Conservation (phyloP, 2,888 invertebrate species). For the Fragum fragum region DNA sequence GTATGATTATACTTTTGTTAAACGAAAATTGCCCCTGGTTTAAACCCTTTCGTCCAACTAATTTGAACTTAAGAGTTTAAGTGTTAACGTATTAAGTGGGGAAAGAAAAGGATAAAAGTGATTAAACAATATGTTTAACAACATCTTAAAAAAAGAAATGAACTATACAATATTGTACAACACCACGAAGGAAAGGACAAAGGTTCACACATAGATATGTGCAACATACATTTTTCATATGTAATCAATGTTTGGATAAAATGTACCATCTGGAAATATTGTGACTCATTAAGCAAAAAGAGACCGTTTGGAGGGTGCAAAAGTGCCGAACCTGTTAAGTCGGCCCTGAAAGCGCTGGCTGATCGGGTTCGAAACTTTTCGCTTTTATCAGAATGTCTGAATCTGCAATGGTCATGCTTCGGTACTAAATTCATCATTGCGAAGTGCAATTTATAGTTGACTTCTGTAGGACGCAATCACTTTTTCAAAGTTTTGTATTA, state of each 20-base stretch:
- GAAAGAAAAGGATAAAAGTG: constrained; percentile 62
- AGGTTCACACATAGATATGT: not conserved
- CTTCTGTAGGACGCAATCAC: no score
- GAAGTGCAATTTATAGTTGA: no score
- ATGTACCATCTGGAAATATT: not conserved
- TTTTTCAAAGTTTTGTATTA: no score
- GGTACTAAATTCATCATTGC: no score
- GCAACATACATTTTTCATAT: constrained; percentile 2
- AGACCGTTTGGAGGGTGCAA: no score
- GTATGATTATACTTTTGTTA: no score
- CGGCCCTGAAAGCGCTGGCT: no score
- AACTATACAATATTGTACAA: constrained; percentile 7
- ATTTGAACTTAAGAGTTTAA: not conserved
- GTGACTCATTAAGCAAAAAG: no score
- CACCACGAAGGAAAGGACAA: constrained; percentile 13
- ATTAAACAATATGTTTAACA: constrained; percentile 9
- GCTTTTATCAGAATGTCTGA: no score
- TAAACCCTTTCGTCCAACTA: no score
- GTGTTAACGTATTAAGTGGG: constrained; percentile 38
- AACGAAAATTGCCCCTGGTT: no score
- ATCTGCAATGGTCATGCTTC: no score
- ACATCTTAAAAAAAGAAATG: constrained; percentile 8
- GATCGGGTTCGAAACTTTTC: not conserved
- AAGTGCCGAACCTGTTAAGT: not conserved
- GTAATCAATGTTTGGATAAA: not conserved